Evolutionary conservation across 2,113 vertebrate species (phyloP).

Genomic region (Pachyramphus minor): DNA sequence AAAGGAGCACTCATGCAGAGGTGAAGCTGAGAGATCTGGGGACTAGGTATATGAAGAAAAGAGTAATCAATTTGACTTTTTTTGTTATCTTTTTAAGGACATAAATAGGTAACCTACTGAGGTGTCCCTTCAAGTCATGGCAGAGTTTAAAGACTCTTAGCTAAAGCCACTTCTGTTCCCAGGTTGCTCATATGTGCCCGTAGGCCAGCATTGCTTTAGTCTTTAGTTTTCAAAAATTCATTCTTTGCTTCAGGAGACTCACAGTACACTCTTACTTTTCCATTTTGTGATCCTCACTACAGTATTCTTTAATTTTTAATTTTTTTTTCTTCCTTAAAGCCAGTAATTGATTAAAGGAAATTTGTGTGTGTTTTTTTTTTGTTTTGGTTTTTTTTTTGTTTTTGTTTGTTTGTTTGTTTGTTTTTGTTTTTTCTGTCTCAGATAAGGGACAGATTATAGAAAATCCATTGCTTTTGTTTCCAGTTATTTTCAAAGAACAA

Average conservation of each 20-base stretch:
- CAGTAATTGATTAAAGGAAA: neutral
- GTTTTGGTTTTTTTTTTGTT: neutral
- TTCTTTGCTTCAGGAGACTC: neutral
- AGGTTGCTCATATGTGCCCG: neutral
- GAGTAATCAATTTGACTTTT: neutral
- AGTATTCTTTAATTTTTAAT: neutral
- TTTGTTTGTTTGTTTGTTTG: neutral
- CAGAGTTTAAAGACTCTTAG: neutral
- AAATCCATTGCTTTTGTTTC: neutral
- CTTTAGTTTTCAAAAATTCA: neutral
- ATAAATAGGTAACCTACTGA: neutral
- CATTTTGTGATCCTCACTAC: neutral
- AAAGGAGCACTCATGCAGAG: neutral
- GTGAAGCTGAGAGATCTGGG: neutral
- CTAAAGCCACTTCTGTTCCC: neutral
- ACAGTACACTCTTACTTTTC: neutral
- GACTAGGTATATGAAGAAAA: neutral
- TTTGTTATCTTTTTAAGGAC: neutral
- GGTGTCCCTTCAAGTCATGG: neutral
- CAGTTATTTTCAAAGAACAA: neutral
- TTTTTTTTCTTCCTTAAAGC: neutral
- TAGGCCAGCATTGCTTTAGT: neutral
- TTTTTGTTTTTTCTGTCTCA: neutral
- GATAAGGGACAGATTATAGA: neutral
- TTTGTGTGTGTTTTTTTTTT: neutral